Evolutionary conservation across 2,113 vertebrate species (phyloP).

Genomic region (Scolopax mira): DNA sequence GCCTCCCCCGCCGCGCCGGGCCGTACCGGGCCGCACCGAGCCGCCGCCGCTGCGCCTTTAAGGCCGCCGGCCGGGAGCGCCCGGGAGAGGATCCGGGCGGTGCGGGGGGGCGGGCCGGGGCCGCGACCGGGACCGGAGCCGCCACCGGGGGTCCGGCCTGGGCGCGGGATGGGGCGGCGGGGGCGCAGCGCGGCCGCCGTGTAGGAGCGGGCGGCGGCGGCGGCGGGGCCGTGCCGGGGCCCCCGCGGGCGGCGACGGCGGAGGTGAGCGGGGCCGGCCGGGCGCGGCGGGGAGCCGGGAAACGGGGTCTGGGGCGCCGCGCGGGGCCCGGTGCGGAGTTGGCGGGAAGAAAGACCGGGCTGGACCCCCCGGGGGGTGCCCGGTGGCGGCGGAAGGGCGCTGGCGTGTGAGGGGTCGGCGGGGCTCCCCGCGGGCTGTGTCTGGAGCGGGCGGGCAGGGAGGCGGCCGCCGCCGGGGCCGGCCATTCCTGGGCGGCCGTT

Average conservation of each 20-base stretch:
- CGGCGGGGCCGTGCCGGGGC: conserved; percentile 58
- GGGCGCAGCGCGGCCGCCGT: conserved; percentile 3
- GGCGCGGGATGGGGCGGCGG: conserved; percentile 11
- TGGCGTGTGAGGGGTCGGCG: not conserved
- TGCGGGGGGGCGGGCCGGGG: not conserved
- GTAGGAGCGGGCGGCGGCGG: conserved; percentile 46
- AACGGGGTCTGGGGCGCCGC: not conserved
- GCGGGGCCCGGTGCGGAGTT: not conserved
- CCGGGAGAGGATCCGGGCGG: not conserved
- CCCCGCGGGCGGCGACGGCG: conserved; percentile 61
- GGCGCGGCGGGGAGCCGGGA: conserved; percentile 39
- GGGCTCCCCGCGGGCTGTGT: not conserved
- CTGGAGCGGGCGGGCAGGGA: not conserved
- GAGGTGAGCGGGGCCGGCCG: conserved; percentile 63
- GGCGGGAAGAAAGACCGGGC: not conserved
- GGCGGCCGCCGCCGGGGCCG: not conserved
- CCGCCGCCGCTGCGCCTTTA: not conserved
- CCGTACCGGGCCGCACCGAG: not conserved
- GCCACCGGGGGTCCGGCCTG: not conserved
- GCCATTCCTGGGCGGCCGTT: not conserved
- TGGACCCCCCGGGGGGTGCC: not conserved
- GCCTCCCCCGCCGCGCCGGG: not conserved
- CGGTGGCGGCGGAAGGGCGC: not conserved
- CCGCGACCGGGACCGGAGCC: not conserved
- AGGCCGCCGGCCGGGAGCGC: too few species aligned